Base-by-base conservation (phyloP, 1,140 invertebrate species). In the Musca domestica region DNA sequence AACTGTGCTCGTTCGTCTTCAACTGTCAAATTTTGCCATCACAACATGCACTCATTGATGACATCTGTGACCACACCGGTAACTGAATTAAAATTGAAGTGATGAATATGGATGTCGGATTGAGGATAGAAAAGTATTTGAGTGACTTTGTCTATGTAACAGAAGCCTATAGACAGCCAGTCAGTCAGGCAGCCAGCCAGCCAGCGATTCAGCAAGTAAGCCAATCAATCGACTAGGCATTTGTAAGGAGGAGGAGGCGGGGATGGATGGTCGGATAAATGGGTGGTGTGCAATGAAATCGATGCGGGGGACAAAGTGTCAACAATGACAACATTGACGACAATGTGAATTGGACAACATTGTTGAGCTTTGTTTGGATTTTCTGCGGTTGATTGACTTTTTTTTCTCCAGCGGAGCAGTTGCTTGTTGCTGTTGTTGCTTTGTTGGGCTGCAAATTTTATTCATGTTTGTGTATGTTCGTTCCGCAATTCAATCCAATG, bases 51-150 rank as follows among this genome's bases (percentile, higher is more conserved):
- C 10, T 7, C 34, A 41, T 41, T 41, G n/a, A 52, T 66, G 51
- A 66, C 22, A 49, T 51, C 48, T 66, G 15, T 30, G 19, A 23
- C 25, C 47, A 23, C 19, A 30, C 23, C 64, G 47, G 46, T 51
- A 51, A 66, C 25, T 66, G 51, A 30, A 66, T 25, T 47, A 66
- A 27, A 51, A 66, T 66, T 66, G 47, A 27, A 66, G 64, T 66
- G 51, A 51, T 65, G 47, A 65, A 65, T 30, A 66, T 66, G 25
- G 51, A 51, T 47, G 47, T 41, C 64, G 46, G 47, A 52, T 22
- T 51, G 64, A 66, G 27, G 51, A 66, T 66, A 51, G 51, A 66
- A 49, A 27, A 25, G 51, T 51, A 66, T 51, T 20, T 52, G 3
- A 27, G 66, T 25, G 49, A 54, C 66, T 67, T 67, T 54, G 52